A percentile compares a stretch with the other conserved stretches of the same genome.
These are phyloP conservation scores for Cryptus viduatorius DNA, from an alignment of 2,888 invertebrate genomes.

Conservation along the genomic window DNA sequence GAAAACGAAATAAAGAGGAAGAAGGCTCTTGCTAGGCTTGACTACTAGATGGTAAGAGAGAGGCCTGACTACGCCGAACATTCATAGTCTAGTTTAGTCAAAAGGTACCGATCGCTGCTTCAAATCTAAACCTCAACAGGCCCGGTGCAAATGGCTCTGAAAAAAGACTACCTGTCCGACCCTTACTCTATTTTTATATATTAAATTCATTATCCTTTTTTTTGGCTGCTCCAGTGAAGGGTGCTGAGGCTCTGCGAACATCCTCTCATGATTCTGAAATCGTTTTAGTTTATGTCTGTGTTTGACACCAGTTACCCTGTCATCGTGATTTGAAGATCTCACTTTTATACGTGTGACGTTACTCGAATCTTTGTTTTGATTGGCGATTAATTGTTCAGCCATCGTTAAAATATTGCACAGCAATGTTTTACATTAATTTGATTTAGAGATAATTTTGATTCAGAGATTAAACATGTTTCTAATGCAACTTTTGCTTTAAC, in stretches of 20 bases:
- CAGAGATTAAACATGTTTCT: no score
- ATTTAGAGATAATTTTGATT: no score
- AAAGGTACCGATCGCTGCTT: constrained; percentile 51
- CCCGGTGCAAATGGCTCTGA: constrained; percentile 42
- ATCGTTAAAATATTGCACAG: no score
- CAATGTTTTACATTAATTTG: no score
- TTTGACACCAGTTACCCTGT: not conserved
- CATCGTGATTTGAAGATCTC: not conserved
- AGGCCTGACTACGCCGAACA: not conserved
- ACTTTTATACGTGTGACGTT: no score
- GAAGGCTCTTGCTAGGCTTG: not conserved
- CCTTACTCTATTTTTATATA: constrained; percentile 42
- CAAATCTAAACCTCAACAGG: constrained; percentile 27
- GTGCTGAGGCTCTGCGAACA: not conserved
- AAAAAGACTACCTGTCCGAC: constrained; percentile 66
- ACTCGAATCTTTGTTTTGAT: no score
- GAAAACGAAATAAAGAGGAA: constrained; percentile 11
- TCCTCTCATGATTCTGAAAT: not conserved
- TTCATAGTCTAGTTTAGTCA: constrained; percentile 16
- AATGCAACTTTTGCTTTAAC: no score
- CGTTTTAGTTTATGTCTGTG: not conserved
- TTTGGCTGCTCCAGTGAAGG: not conserved
- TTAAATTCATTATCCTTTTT: constrained; percentile 6
- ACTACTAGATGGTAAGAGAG: no score
- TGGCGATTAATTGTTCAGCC: no score